These are phyloP conservation scores for Melanotaenia nigrans DNA, from an alignment of 2,797 vertebrate species.

Conservation along the genomic window DNA sequence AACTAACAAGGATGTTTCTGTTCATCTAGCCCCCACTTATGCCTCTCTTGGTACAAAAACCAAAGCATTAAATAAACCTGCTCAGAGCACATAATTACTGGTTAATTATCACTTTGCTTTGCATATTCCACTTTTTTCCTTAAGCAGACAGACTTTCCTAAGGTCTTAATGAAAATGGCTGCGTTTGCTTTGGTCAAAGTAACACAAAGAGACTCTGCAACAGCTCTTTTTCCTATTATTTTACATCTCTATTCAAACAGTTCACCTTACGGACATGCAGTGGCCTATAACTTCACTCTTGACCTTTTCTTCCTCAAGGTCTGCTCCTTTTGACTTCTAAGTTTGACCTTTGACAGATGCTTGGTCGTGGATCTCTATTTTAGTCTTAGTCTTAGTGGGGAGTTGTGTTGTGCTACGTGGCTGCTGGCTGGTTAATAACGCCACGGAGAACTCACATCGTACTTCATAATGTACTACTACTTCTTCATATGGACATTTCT, in stretches of 20 bases:
- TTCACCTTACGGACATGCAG: neutral
- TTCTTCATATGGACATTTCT: neutral
- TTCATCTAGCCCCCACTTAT: neutral
- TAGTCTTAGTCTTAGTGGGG: neutral
- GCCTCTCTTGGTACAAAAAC: neutral
- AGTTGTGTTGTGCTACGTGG: neutral
- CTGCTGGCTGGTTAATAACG: too few species aligned
- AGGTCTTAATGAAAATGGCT: neutral
- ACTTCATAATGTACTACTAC: too few species aligned
- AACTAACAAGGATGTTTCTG: neutral
- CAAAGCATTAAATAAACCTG: slow-evolving; percentile 3
- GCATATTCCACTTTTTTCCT: too few species aligned
- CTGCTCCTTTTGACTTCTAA: neutral
- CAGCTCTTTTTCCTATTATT: too few species aligned
- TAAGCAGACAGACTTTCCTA: neutral
- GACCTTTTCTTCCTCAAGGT: neutral
- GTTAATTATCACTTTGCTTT: neutral
- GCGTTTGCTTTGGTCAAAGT: neutral
- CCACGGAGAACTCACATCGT: too few species aligned
- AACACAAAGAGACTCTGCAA: neutral
- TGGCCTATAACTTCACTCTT: neutral
- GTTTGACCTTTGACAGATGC: neutral
- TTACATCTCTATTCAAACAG: neutral
- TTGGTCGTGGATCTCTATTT: neutral
- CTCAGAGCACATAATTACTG: neutral